phyloP scores from a whole-genome alignment of 2,797 vertebrate species.

The Rallus crepitans region DNA sequence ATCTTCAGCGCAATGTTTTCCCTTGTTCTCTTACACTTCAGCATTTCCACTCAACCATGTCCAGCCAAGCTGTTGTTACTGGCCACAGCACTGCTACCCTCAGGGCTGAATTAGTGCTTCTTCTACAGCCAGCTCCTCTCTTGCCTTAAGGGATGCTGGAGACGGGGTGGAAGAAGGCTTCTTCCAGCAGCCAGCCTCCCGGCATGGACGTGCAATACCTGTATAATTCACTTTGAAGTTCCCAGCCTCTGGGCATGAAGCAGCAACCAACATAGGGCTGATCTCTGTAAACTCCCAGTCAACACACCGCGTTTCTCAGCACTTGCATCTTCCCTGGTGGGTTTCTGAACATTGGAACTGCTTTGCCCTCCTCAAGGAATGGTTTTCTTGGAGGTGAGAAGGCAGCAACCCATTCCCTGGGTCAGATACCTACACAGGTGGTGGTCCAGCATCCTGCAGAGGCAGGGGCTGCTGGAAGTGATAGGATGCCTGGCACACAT shows the following conservation, averaged over 20 bases:
- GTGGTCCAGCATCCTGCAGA: not conserved
- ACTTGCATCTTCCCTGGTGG: not conserved
- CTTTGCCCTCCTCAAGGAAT: not conserved
- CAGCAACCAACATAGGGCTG: not conserved
- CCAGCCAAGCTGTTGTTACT: slow-evolving; percentile 41
- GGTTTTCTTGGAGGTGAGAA: not conserved
- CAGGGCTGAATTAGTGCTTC: slow-evolving; percentile 21
- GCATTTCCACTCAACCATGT: slow-evolving; percentile 47
- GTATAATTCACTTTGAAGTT: slow-evolving; percentile 46
- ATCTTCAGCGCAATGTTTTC: not conserved
- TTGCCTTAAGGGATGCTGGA: slow-evolving; percentile 24
- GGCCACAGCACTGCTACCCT: not conserved
- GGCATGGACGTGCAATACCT: not conserved
- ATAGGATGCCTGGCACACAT: not conserved
- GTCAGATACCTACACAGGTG: accelerated
- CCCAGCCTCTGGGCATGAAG: not conserved
- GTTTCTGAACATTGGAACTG: not conserved
- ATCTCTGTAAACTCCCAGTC: not conserved
- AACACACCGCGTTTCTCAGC: not conserved
- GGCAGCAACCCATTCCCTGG: not conserved
- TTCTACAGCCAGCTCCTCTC: not conserved
- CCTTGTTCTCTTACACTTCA: not conserved
- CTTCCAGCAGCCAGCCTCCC: slow-evolving; percentile 17
- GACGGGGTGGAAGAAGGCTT: not conserved
- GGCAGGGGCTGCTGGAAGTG: not conserved